Evolutionary conservation across 2,888 invertebrate genomes (phyloP).

Genomic region (Callinectes sapidus): DNA sequence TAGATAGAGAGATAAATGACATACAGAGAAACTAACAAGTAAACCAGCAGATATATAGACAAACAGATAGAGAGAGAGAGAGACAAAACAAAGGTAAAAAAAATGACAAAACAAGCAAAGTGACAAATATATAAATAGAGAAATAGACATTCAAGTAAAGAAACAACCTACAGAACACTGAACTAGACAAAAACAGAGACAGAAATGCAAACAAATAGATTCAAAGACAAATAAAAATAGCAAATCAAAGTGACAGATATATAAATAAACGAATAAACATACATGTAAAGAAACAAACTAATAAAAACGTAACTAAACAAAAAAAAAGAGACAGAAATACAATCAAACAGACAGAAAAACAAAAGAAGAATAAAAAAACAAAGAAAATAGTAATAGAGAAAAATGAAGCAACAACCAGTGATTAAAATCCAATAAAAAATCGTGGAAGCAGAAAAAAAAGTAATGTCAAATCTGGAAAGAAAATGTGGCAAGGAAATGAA

Average conservation of each 20-base stretch:
- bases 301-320: background rate
- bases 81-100: background rate
- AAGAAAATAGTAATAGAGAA: background rate
- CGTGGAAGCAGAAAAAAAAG: background rate
- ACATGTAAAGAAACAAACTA: background rate
- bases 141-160: no score
- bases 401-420: background rate
- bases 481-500: background rate
- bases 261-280: background rate
- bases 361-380: background rate
- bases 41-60: no score
- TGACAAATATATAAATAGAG: no score
- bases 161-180: no score
- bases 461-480: conserved; percentile 7
- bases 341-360: background rate
- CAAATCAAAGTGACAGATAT: background rate
- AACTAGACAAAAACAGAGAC: background rate
- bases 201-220: background rate
- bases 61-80: background rate
- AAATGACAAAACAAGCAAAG: background rate
- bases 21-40: background rate
- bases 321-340: background rate
- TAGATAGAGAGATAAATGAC: background rate
- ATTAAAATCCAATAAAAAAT: background rate
- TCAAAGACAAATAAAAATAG: background rate